These are phyloP conservation scores for Heterodera filipjevi DNA, from an alignment of 2,888 invertebrate genomes.

Conservation along the genomic window DNA sequence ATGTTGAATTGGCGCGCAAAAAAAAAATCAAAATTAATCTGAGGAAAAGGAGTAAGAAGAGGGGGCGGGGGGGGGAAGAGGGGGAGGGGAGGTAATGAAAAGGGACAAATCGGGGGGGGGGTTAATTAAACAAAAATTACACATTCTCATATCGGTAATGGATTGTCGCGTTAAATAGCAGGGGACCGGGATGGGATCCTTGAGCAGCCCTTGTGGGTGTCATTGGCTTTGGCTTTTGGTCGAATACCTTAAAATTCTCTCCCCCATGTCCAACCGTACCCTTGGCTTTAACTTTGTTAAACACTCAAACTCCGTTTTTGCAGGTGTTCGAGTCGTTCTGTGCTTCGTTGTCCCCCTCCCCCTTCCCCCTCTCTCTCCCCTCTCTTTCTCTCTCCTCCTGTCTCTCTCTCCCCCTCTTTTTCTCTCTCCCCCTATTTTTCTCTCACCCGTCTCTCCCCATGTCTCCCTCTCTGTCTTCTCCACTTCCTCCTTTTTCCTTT, in stretches of 20 bases:
- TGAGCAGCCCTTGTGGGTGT: too few species aligned
- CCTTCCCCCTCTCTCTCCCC: background rate
- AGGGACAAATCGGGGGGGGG: background rate
- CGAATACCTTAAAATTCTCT: too few species aligned
- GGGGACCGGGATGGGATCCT: too few species aligned
- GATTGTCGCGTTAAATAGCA: too few species aligned
- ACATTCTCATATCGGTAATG: background rate
- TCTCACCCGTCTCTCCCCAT: too few species aligned
- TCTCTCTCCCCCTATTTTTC: too few species aligned
- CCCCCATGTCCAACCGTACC: background rate
- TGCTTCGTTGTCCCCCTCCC: background rate
- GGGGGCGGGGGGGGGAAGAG: background rate
- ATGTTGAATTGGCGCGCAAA: slow-evolving; percentile 9
- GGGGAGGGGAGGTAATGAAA: background rate
- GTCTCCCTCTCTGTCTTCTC: too few species aligned
- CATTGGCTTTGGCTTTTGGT: too few species aligned
- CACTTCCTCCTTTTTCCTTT: background rate
- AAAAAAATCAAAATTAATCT: slow-evolving; percentile 1
- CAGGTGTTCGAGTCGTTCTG: background rate
- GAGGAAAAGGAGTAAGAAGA: background rate
- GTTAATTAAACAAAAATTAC: too few species aligned
- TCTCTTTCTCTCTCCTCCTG: background rate
- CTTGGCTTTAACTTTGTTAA: background rate
- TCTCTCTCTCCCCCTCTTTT: background rate
- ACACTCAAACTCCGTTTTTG: background rate